Base-by-base conservation (phyloP, 2,888 invertebrate genomes). In the Chrysolina haemoptera region DNA sequence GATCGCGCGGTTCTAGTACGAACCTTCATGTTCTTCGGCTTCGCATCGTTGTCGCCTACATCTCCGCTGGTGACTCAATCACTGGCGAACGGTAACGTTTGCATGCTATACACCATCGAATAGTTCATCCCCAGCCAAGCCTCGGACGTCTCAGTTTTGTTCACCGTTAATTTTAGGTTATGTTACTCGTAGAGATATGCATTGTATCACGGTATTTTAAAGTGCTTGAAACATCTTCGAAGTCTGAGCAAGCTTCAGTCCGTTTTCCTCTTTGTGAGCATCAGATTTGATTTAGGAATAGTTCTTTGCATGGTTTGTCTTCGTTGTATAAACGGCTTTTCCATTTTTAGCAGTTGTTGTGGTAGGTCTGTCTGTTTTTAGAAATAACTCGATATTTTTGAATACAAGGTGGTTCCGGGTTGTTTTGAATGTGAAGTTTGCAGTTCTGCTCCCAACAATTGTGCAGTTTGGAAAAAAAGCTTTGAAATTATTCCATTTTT, bases 1-100 rank as follows among this genome's bases (percentile, higher is more conserved):
- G 97, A 98, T 86, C 93, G 96, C 89, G 94, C 94, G 68, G 93
- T 94, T 81, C 91, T 98, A 84, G 93, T 98, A 79, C 94, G 98
- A 83, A 97, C 98, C 46, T 98, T 98, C 92, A 96, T 97, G 95
- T 98, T 97, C 90, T 93, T 98, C 90, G 98, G 98, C 76, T 98
- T 98, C 90, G 92, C 93, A 80, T 92, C 95, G 76, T 90, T 98
- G 85, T 92, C 96, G 55, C 96, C 98, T 62, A 94, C 92, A 81
- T 94, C 96, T 79, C 92, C 92, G 71, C 89, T 94, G 86, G 92
- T 94, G 83, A 94, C 95, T 77, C 91, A 92, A 84, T 84, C 85
- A 35, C 77, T 87, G 75, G 86, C 86, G 62, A 82, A 82, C 50
- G 86, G 87, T 73, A 86, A 88, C 82, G 85, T 88, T 66, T 88